Base-by-base conservation (phyloP, 2,888 invertebrate genomes). In the Lasiommata megera region DNA sequence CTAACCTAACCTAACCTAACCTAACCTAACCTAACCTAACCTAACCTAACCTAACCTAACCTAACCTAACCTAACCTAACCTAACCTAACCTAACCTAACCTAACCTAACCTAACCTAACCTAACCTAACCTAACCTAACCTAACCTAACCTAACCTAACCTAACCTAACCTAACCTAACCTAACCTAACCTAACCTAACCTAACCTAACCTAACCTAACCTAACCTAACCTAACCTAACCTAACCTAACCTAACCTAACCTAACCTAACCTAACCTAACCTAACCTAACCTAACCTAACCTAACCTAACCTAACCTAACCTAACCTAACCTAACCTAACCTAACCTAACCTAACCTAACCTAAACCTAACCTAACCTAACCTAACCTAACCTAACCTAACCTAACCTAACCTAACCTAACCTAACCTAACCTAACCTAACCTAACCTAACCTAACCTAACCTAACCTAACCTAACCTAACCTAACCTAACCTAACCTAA, bases 21-120 rank as follows among this genome's bases (percentile, higher is more conserved):
- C 64, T 64, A 63, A 63, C 63, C 61, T 60, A 63, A 63, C 60
- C 61, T 61, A 61, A 65, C 60, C 63, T 63, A 63, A 63, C 63
- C 61, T 61, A 60, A 60, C 28, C 28, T 28, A 28, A 28, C 28
- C 28, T 28, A 28, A 28, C 28, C n/a, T 28, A 28, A 28, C 28
- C 28, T 28, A 28, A 28, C 28, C 28, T 28, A 28, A 28, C 28
- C 28, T 28, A 28, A 28, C 28, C 28, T 28, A 28, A 28, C 28
- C 28, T 28, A 28, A 28, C 28, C 28, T 28, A 28, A 28, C 28
- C 28, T 28, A 28, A 28, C 28, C 28, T 28, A 28, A 28, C 28
- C 28, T 28, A 28, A 28, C 28, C 28, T 28, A 28, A 28, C 28
- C 28, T 28, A 28, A 28, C 28, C 28, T 28, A 28, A 28, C 28